A percentile compares a stretch with the other conserved stretches of the same genome.
These are phyloP conservation scores for Struthio camelus DNA, from an alignment of 2,113 vertebrate genomes.

Conservation along the genomic window DNA sequence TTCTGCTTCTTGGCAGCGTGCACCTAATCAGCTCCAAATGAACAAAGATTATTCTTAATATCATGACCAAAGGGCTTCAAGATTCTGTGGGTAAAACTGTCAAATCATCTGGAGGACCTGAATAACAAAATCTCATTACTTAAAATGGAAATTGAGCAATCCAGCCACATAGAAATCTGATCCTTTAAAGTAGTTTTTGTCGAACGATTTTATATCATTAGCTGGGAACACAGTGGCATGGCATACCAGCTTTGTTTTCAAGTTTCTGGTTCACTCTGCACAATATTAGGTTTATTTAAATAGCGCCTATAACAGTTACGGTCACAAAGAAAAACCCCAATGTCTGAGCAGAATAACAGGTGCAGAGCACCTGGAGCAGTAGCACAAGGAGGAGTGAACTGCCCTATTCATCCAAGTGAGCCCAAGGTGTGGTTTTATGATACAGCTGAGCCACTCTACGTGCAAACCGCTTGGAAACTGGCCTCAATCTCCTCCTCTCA, in stretches of 20 bases:
- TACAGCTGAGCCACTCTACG: not conserved
- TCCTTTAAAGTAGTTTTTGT: not conserved
- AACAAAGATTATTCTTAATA: not conserved
- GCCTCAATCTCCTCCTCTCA: not conserved
- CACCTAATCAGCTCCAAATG: not conserved
- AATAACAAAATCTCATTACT: not conserved
- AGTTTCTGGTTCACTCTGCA: not conserved
- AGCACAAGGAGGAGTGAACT: not conserved
- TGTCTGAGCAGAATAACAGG: conserved; percentile 26
- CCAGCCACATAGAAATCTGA: not conserved
- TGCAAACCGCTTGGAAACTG: not conserved
- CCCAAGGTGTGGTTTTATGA: not conserved
- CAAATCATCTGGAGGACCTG: not conserved
- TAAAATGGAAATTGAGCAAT: not conserved
- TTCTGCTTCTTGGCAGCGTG: not conserved
- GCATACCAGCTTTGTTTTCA: not conserved
- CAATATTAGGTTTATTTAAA: not conserved
- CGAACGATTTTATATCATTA: not conserved
- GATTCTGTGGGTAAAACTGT: not conserved
- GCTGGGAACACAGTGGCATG: not conserved
- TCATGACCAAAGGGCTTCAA: not conserved
- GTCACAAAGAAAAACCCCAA: not conserved
- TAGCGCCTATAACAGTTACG: not conserved
- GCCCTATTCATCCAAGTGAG: not conserved
- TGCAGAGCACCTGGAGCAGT: conserved; percentile 43